Base-by-base conservation (phyloP, 2,888 invertebrate genomes). In the Matsumyia berberina region DNA sequence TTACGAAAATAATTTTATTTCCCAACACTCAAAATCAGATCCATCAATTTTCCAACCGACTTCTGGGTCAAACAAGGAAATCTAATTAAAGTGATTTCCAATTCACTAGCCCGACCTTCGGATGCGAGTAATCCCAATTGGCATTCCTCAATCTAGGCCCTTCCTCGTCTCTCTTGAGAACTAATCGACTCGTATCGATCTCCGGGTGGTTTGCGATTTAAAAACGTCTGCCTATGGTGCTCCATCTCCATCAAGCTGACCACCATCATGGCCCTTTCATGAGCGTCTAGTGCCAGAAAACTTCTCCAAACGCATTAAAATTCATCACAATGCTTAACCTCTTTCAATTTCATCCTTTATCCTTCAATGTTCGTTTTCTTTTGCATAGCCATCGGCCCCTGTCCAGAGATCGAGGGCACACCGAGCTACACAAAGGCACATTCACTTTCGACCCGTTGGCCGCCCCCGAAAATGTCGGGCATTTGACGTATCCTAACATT, bases 401-500 rank as follows among this genome's bases (percentile, higher is more conserved):
- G 0, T 35, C 4, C 5, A 17, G 5, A 11, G 33, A 60, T 53
- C 15, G 19, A 5, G 39, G 6, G 8, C 5, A 11, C 29, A 0
- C 5, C n/a, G 11, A 12, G 5, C n/a, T 49, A n/a, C 15, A 29
- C 42, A 53, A 33, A 69, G 31, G 31, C 42, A 42, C 42, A 29
- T 33, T 44, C 15, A 24, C 15, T 29, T 58, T 24, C 37, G 11
- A 35, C 37, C 46, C 12, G n/a, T 24, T 24, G 24, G 24, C 33
- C 6, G 8, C 49, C 8, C 17, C n/a, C n/a, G 57, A 7, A 44
- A n/a, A 70, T 62, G 67, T 60, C 69, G 46, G 62, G 44, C 62
- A 62, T 49, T 72, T 72, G 79, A 79, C 79, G 66, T 79, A 39
- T 62, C 44, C 44, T 35, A 57, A 55, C 67, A 70, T 70, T 78